phyloP scores from a whole-genome alignment of 2,888 invertebrate genomes.

The Sinhomidia bicolor region DNA sequence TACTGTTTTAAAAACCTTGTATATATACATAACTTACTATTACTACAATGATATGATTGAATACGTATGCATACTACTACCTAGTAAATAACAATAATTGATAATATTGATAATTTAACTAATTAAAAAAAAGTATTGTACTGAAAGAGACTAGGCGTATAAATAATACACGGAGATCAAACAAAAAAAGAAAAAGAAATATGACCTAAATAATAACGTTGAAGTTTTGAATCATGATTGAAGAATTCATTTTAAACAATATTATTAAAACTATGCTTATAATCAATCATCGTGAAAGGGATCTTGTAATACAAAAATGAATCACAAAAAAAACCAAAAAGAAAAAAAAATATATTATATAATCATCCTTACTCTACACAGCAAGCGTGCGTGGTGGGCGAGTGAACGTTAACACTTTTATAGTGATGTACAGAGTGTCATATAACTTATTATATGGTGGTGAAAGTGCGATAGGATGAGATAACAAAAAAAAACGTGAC shows the following conservation, averaged over 20 bases:
- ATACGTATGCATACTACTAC: too few relatives aligned
- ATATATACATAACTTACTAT: constrained; percentile 55
- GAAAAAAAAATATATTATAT: too few relatives aligned
- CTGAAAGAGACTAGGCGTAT: not conserved
- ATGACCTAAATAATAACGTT: not conserved
- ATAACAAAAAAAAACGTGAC: not conserved
- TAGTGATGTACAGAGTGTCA: too few relatives aligned
- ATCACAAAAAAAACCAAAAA: too few relatives aligned
- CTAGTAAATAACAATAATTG: too few relatives aligned
- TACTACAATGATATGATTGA: constrained; percentile 36
- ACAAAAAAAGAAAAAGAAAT: not conserved
- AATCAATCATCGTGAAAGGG: not conserved
- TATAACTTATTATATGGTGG: too few relatives aligned
- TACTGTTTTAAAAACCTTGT: constrained; percentile 66
- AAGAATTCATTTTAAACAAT: not conserved
- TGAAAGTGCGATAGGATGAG: constrained; percentile 10
- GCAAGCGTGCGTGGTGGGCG: too few relatives aligned
- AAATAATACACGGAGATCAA: constrained; percentile 9
- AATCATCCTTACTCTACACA: too few relatives aligned
- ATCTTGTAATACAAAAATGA: constrained; percentile 11
- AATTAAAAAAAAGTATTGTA: not conserved
- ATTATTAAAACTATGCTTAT: not conserved
- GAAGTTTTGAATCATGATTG: constrained; percentile 28
- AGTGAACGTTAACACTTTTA: too few relatives aligned
- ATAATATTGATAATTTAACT: not conserved